phyloP scores from a whole-genome alignment of 2,797 vertebrate species.

The Stomatorhinus walkeri region DNA sequence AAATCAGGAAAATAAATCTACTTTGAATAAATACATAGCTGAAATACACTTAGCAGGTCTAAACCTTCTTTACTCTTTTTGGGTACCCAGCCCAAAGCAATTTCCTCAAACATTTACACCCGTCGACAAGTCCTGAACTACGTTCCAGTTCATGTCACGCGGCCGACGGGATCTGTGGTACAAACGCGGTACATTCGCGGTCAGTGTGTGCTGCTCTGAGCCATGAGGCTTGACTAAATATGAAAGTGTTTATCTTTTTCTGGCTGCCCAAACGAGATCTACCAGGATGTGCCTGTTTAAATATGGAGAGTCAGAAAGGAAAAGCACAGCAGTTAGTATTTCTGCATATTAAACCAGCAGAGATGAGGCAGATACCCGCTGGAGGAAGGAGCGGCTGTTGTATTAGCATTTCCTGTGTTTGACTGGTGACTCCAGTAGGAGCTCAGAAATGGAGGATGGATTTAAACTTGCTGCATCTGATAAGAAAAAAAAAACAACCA shows the following conservation, averaged over 20 bases:
- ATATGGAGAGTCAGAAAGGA: background rate
- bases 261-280: background rate
- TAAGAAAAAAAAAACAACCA: background rate
- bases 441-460: background rate
- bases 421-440: background rate
- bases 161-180: background rate
- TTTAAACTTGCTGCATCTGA: background rate
- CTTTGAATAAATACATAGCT: slow-evolving; percentile 22
- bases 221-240: background rate
- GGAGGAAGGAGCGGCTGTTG: background rate
- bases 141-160: background rate
- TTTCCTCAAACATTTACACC: slow-evolving; percentile 13
- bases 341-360: background rate
- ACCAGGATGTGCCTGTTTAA: background rate
- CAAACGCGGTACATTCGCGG: background rate
- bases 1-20: slow-evolving; percentile 21
- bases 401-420: background rate
- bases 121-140: slow-evolving; percentile 4
- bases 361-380: background rate
- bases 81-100: slow-evolving; percentile 25
- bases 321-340: background rate
- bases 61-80: slow-evolving; percentile 1
- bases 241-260: background rate
- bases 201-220: background rate
- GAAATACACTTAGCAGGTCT: slow-evolving; percentile 20